Evolutionary conservation across 2,888 invertebrate genomes (phyloP).

Genomic region (Drosophila maculinotata): DNA sequence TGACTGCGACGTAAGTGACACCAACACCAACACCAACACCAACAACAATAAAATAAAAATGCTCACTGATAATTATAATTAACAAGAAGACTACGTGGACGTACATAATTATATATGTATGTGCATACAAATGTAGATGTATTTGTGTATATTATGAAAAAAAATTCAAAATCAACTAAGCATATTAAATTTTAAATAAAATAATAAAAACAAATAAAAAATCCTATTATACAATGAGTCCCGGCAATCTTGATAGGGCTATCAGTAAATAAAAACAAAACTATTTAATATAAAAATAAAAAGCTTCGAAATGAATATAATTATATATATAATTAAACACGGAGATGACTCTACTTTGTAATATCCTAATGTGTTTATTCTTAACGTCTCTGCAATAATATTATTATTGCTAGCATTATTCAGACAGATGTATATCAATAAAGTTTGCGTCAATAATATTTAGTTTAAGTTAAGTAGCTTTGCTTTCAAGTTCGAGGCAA

Average conservation of each 20-base stretch:
- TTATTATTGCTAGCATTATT: no score
- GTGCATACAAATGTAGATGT: background rate
- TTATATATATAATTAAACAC: no score
- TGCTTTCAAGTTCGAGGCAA: no score
- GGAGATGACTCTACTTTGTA: background rate
- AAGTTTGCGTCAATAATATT: no score
- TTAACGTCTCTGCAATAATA: no score
- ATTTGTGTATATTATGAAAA: background rate
- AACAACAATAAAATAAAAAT: conserved; percentile 21
- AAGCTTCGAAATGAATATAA: background rate
- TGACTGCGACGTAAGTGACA: conserved; percentile 24
- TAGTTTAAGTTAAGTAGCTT: no score
- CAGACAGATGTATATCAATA: background rate
- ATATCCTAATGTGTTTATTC: background rate
- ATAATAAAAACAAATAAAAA: conserved; percentile 3
- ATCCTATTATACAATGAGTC: background rate
- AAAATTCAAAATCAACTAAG: conserved; percentile 18
- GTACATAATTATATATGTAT: background rate
- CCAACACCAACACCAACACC: background rate
- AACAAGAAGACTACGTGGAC: conserved; percentile 12
- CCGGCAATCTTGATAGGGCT: background rate
- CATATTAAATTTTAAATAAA: conserved; percentile 9
- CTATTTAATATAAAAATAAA: background rate
- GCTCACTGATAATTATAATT: conserved; percentile 38
- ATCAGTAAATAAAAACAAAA: no score